Evolutionary conservation across 2,888 invertebrate genomes (phyloP).

Genomic region (Eutolmus rufibarbis): DNA sequence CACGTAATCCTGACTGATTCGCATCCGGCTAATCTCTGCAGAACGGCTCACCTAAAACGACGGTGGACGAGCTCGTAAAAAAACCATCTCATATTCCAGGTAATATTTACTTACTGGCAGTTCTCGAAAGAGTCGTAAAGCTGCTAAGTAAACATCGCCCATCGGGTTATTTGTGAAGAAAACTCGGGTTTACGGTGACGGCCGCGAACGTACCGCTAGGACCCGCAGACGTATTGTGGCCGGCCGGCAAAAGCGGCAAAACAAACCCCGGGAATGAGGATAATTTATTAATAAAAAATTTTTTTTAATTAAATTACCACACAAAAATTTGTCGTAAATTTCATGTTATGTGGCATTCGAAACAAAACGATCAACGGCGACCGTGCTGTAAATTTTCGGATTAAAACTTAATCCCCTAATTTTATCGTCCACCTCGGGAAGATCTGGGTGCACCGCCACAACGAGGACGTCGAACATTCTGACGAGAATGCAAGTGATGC

Average conservation of each 20-base stretch:
- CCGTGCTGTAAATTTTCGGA: slow-evolving; percentile 21
- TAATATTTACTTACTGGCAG: slow-evolving; percentile 31
- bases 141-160: slow-evolving; percentile 15
- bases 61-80: background rate
- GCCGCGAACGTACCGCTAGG: background rate
- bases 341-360: slow-evolving; percentile 25
- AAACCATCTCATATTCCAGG: background rate
- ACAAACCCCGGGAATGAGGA: background rate
- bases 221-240: background rate
- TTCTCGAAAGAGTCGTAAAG: slow-evolving; percentile 32
- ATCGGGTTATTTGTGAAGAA: slow-evolving; percentile 1
- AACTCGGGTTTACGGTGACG: background rate
- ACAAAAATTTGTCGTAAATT: slow-evolving; percentile 39
- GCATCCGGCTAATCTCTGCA: background rate
- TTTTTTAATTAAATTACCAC: slow-evolving; percentile 40
- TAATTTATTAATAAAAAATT: slow-evolving; percentile 3
- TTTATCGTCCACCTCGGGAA: background rate
- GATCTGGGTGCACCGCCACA: background rate
- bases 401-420: slow-evolving; percentile 28
- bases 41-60: background rate
- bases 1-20: background rate
- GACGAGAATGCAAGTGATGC: background rate
- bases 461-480: background rate
- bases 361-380: background rate
- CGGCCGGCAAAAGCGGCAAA: background rate